phyloP scores from a whole-genome alignment of 2,797 vertebrate species.

The Sciurus carolinensis region DNA sequence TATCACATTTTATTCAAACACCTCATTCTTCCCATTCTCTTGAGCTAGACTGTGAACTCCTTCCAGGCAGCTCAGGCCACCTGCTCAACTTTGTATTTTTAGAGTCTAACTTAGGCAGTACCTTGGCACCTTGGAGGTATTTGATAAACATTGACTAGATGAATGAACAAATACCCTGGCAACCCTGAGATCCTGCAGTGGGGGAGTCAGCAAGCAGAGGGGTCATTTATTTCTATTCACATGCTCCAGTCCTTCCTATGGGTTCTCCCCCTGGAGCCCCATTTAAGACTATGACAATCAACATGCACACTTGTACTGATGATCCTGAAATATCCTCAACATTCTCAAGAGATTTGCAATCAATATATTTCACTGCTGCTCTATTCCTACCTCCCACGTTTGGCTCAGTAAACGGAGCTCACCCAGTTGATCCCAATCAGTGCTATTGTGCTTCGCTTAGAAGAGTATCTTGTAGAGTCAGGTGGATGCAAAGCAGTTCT shows the following conservation, averaged over 20 bases:
- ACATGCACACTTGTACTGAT: slow-evolving; percentile 27
- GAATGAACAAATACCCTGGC: not conserved
- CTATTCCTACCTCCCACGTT: not conserved
- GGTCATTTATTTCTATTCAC: slow-evolving; percentile 22
- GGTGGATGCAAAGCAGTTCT: not conserved
- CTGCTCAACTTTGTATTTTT: not conserved
- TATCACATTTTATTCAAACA: not conserved
- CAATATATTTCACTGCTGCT: slow-evolving; percentile 43
- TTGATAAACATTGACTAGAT: slow-evolving; percentile 33
- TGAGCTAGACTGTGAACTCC: not conserved
- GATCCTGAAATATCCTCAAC: slow-evolving; percentile 46
- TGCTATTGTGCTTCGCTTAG: slow-evolving; percentile 43
- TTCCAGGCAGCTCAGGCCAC: not conserved
- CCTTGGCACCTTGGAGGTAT: not conserved
- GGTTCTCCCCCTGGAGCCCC: not conserved
- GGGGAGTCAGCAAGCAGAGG: not conserved
- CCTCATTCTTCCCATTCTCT: not conserved
- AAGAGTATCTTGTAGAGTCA: not conserved
- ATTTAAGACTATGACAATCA: slow-evolving; percentile 45
- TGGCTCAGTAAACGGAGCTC: slow-evolving; percentile 29
- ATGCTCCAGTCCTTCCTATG: not conserved
- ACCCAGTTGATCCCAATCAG: slow-evolving; percentile 60
- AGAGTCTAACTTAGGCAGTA: not conserved
- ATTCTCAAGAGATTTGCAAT: slow-evolving; percentile 67
- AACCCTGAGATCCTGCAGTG: not conserved